A percentile compares a stretch with the other conserved stretches of the same genome.
phyloP scores from a whole-genome alignment of 2,888 invertebrate genomes.

The Parthenolecanium corni region DNA sequence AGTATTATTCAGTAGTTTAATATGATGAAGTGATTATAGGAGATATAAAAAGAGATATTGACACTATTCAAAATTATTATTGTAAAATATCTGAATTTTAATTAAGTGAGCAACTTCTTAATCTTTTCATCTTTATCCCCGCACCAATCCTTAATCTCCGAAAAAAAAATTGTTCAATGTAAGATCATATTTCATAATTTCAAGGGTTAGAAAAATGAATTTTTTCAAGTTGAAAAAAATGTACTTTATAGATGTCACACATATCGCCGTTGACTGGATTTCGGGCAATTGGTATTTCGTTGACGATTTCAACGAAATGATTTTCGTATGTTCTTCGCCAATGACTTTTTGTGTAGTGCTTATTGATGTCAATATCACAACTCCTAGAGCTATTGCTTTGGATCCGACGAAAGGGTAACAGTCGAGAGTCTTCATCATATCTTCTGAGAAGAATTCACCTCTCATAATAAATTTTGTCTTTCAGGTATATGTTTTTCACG shows the following conservation, averaged over 20 bases:
- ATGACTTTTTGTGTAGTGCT: slow-evolving; percentile 57
- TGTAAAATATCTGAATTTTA: too few relatives aligned
- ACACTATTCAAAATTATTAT: too few relatives aligned
- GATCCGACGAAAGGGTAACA: slow-evolving; percentile 60
- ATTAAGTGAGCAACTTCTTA: too few relatives aligned
- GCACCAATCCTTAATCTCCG: too few relatives aligned
- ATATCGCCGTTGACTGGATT: slow-evolving; percentile 72
- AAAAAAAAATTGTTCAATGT: too few relatives aligned
- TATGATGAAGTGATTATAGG: too few relatives aligned
- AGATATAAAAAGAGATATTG: too few relatives aligned
- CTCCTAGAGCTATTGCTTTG: slow-evolving; percentile 61
- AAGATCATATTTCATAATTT: too few relatives aligned
- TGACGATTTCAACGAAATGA: slow-evolving; percentile 54
- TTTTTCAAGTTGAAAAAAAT: too few relatives aligned
- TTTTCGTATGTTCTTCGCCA: slow-evolving; percentile 55
- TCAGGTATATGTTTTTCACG: slow-evolving; percentile 60
- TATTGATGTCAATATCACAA: slow-evolving; percentile 53
- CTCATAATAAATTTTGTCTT: slow-evolving; percentile 30
- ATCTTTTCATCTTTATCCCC: too few relatives aligned
- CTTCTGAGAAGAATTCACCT: not conserved
- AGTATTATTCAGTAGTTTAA: too few relatives aligned
- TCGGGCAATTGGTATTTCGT: slow-evolving; percentile 76
- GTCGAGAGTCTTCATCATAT: not conserved
- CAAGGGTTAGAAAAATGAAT: too few relatives aligned
- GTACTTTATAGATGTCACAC: slow-evolving; percentile 50